phyloP scores from a whole-genome alignment of 2,797 vertebrate genomes.

The Geotrypetes seraphini region DNA sequence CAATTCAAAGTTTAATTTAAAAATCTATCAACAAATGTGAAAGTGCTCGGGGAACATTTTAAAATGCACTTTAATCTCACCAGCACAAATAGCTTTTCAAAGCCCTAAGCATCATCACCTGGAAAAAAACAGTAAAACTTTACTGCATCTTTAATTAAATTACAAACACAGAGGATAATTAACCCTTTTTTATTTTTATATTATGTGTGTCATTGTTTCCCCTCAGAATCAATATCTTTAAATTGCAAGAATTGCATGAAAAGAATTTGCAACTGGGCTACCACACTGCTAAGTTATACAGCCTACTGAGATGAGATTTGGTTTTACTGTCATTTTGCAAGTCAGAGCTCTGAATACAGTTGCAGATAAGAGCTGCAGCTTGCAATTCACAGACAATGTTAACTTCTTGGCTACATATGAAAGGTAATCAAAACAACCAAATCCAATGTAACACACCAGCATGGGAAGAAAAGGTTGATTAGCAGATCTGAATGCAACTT shows the following conservation, averaged over 20 bases:
- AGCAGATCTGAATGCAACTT: too few relatives aligned
- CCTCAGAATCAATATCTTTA: slow-evolving; percentile 58
- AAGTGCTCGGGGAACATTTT: slow-evolving; percentile 73
- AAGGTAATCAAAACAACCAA: too few relatives aligned
- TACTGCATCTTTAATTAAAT: slow-evolving; percentile 79
- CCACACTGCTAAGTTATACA: too few relatives aligned
- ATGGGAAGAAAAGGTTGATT: too few relatives aligned
- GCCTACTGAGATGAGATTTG: too few relatives aligned
- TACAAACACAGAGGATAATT: slow-evolving; percentile 80
- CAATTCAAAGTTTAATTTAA: slow-evolving; percentile 84
- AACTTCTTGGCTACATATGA: too few relatives aligned
- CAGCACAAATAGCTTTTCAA: slow-evolving; percentile 71
- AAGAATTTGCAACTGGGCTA: slow-evolving; percentile 51
- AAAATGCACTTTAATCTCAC: slow-evolving; percentile 72
- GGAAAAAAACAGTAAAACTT: slow-evolving; percentile 69
- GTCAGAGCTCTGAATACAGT: too few relatives aligned
- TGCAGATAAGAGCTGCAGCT: too few relatives aligned
- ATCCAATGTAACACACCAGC: too few relatives aligned
- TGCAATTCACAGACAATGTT: too few relatives aligned
- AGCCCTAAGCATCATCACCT: slow-evolving; percentile 67
- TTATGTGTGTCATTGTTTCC: slow-evolving; percentile 67
- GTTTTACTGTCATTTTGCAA: too few relatives aligned
- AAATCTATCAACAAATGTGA: slow-evolving; percentile 82
- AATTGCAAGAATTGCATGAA: slow-evolving; percentile 49
- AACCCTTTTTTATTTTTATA: slow-evolving; percentile 72